phyloP scores from a whole-genome alignment of 2,113 vertebrate species.

The Alexandromys fortis region DNA sequence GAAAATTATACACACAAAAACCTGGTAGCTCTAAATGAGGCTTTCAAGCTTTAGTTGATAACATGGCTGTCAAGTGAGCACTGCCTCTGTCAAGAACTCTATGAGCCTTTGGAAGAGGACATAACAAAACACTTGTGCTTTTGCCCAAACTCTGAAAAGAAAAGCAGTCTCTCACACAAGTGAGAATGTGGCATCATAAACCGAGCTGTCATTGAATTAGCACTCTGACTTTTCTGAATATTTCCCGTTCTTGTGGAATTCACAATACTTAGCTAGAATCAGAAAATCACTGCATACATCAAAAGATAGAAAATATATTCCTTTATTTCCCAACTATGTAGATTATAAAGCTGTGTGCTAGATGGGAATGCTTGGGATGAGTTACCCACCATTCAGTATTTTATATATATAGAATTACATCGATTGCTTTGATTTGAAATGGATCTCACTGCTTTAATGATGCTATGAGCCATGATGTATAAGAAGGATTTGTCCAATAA shows the following conservation, averaged over 20 bases:
- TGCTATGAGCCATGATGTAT: not conserved
- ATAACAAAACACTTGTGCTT: not conserved
- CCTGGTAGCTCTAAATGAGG: not conserved
- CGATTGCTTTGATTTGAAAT: not conserved
- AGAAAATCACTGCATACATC: not conserved
- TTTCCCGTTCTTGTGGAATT: not conserved
- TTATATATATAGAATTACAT: not conserved
- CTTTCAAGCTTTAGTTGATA: not conserved
- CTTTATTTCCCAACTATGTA: not conserved
- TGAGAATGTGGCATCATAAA: not conserved
- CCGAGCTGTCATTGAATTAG: slow-evolving; percentile 20
- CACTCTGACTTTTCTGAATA: not conserved
- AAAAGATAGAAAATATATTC: slow-evolving; percentile 32
- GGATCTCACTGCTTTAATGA: not conserved
- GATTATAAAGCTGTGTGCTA: slow-evolving; percentile 4
- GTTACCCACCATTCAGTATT: not conserved
- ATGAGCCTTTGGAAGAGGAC: not conserved
- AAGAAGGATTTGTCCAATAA: not conserved
- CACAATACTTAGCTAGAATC: not conserved
- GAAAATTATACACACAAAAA: not conserved
- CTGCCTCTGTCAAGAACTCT: not conserved
- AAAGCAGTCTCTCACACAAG: slow-evolving; percentile 8
- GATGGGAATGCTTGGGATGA: not conserved
- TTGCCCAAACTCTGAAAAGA: not conserved
- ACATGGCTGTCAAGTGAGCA: not conserved